These are phyloP conservation scores for Pavo muticus DNA, from an alignment of 2,113 vertebrate genomes.

Conservation along the genomic window DNA sequence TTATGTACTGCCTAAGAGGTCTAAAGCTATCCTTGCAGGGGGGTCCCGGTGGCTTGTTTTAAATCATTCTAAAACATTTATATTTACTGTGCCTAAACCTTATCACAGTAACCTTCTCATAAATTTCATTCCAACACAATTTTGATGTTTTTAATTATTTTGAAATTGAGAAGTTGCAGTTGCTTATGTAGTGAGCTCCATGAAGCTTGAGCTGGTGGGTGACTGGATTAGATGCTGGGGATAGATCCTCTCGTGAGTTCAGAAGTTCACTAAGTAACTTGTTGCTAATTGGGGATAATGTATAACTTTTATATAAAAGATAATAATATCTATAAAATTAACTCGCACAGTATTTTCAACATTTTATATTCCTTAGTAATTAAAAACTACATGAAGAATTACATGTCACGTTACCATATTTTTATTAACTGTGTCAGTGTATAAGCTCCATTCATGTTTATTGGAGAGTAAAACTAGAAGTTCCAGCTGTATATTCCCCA, in stretches of 20 bases:
- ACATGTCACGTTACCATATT: constrained; percentile 84
- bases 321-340: constrained; percentile 87
- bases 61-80: constrained; percentile 42
- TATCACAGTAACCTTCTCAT: constrained; percentile 38
- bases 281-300: constrained; percentile 80
- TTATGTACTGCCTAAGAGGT: constrained; percentile 18
- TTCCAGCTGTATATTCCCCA: constrained; percentile 69
- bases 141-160: constrained; percentile 48
- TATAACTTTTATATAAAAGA: constrained; percentile 89
- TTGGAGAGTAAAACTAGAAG: constrained; percentile 71
- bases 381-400: constrained; percentile 84
- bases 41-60: not conserved
- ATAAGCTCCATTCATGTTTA: constrained; percentile 65
- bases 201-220: constrained; percentile 69
- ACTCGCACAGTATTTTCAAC: constrained; percentile 89
- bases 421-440: constrained; percentile 84
- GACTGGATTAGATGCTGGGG: constrained; percentile 68
- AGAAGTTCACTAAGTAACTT: constrained; percentile 70
- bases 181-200: constrained; percentile 43
- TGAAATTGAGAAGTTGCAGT: constrained; percentile 43
- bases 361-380: constrained; percentile 84
- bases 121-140: constrained; percentile 66
- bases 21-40: not conserved
- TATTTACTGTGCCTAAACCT: constrained; percentile 50
- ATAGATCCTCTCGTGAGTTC: constrained; percentile 34